Conservation (phyloP, 2,888 invertebrate species). For the Marronus borbonicus region DNA sequence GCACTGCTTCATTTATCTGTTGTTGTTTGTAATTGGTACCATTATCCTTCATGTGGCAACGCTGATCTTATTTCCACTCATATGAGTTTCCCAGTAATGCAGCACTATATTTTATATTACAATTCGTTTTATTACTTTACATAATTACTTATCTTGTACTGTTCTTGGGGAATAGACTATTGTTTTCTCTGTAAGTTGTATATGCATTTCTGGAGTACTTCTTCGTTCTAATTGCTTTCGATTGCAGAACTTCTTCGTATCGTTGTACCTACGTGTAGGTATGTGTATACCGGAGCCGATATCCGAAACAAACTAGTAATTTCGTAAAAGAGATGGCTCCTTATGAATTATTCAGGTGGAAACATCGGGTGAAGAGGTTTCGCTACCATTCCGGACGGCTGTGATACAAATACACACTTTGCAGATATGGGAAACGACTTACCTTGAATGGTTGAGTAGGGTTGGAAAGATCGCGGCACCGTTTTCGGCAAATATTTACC, state of each 20-base stretch:
- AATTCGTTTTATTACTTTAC: too few species aligned
- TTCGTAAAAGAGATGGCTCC: conserved; percentile 35
- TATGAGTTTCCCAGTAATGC: too few species aligned
- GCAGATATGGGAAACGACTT: conserved; percentile 31
- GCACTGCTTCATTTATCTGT: too few species aligned
- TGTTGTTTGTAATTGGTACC: too few species aligned
- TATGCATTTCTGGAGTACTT: too few species aligned
- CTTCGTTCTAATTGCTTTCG: too few species aligned
- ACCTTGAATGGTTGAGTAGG: conserved; percentile 35
- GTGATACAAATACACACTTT: conserved; percentile 35
- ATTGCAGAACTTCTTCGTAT: background rate
- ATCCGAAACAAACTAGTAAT: conserved; percentile 39
- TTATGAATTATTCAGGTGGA: conserved; percentile 37
- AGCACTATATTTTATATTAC: too few species aligned
- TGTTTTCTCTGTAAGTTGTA: too few species aligned
- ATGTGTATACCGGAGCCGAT: conserved; percentile 9
- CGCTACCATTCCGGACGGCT: conserved; percentile 5
- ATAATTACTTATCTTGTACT: too few species aligned
- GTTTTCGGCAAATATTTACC: conserved; percentile 21
- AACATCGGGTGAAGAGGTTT: conserved; percentile 16
- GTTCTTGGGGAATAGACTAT: too few species aligned
- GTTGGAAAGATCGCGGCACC: conserved; percentile 7
- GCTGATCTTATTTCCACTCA: too few species aligned
- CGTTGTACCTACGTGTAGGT: background rate
- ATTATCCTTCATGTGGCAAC: too few species aligned